Evolutionary conservation across 1,140 invertebrate genomes (phyloP), one percentile per base, ranked within the genome.

Genomic region (Phymorhynchus buccinoides): DNA sequence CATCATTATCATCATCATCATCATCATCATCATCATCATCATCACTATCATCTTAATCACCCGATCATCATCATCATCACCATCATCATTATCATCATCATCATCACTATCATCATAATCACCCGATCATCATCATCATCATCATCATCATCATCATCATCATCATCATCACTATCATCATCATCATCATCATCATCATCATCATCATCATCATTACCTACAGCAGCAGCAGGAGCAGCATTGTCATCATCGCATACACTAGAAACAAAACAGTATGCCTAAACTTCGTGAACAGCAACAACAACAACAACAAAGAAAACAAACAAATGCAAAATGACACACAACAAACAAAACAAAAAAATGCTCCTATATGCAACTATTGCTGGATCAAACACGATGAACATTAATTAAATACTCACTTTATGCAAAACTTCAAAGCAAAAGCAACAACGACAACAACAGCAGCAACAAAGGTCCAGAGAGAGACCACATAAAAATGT

Each of bases 141-240:
- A 66, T 66, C 80, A 37, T 66, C 80, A 35, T 66, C 80, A 37
- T 66, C 62, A 82, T 41, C 62, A 35, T 66, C 62, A 82, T 66
- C 62, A 62, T 66, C 62, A 84, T 39, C 62, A 83, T 32, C 62
- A 83, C 44, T 37, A 68, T 41, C 62, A 83, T 32, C 62, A 68
- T 32, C 30, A 83, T 32, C 30, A 83, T 32, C 81, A 83, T 32
- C 62, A 71, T 71, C 30, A 71, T 82, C 52, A 82, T 62, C 52
- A 82, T 62, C 41, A 82, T 62, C 80, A 82, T 62, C 62, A 68
- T 68, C 62, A 68, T 83, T 62, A 83, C 39, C 48, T 30, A 35
- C 80, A 14, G 1, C 80, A 32, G 78, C 22, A 39, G 84, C n/a
- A n/a, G n/a, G n/a, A n/a, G n/a, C n/a, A n/a, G n/a, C 32, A 37